Percentiles rank a stretch among this genome's conserved stretches.
Evolutionary conservation across 2,113 vertebrate genomes (phyloP).

Genomic region (Scalopus aquaticus): DNA sequence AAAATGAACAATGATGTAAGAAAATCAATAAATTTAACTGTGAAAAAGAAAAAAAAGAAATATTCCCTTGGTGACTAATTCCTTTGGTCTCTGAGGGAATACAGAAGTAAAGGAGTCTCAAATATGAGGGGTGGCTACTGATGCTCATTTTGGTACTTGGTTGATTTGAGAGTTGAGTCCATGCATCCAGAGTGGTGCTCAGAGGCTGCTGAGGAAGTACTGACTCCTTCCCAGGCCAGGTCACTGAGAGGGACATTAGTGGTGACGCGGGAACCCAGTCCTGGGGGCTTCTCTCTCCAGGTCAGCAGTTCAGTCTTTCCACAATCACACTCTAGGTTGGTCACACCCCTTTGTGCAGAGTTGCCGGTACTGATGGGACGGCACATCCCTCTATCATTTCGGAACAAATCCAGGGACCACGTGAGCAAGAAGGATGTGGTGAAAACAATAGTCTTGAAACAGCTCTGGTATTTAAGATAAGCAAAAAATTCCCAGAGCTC

Average conservation of each 20-base stretch:
- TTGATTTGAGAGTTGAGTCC: neutral
- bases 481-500: neutral
- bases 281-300: neutral
- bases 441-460: neutral
- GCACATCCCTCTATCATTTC: neutral
- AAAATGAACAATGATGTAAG: no score
- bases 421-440: neutral
- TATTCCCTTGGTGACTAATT: no score
- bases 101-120: neutral
- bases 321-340: neutral
- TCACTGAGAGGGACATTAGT: neutral
- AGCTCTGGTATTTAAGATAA: neutral
- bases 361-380: neutral
- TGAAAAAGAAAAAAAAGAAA: no score
- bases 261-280: neutral
- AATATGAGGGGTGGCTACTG: no score
- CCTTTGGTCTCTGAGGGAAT: neutral
- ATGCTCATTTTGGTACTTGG: neutral
- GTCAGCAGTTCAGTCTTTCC: neutral
- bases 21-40: no score
- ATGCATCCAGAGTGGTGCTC: neutral
- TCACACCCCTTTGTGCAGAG: neutral
- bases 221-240: neutral
- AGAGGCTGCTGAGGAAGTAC: neutral
- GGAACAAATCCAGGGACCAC: neutral